These are phyloP conservation scores for Gnathonemus longibarbis DNA, from an alignment of 2,113 vertebrate genomes.

Conservation along the genomic window DNA sequence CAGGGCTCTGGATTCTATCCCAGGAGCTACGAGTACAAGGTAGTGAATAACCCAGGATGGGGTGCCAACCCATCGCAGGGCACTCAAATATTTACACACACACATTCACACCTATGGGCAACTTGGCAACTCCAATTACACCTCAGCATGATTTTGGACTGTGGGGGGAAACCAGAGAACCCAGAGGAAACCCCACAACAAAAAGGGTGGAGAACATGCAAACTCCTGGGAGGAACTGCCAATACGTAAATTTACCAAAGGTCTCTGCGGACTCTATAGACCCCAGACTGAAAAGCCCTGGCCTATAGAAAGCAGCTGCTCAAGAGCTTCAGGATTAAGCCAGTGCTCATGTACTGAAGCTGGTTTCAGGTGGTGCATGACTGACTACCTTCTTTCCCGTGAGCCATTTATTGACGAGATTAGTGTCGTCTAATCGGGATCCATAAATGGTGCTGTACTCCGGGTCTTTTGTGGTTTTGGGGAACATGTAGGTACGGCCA, in stretches of 20 bases:
- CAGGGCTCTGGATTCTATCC: neutral
- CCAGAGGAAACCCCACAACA: too few relatives aligned
- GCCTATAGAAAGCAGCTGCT: neutral
- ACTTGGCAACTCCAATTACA: neutral
- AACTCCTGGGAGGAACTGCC: neutral
- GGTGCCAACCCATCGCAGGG: neutral
- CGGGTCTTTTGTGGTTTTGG: constrained; percentile 39
- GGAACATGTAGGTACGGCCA: constrained; percentile 66
- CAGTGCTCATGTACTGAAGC: neutral
- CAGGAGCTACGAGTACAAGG: neutral
- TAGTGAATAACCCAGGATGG: neutral
- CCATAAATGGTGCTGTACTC: constrained; percentile 47
- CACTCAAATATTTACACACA: neutral
- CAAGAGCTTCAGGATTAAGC: neutral
- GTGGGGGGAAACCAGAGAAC: too few relatives aligned
- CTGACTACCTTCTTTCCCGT: constrained; percentile 51
- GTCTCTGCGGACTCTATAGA: neutral
- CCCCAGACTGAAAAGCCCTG: neutral
- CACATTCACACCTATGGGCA: neutral
- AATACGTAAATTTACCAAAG: neutral
- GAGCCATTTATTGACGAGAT: constrained; percentile 58
- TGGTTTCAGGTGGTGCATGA: neutral
- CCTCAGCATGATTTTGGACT: too few relatives aligned
- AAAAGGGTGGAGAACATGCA: neutral
- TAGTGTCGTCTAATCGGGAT: constrained; percentile 43